Base-by-base conservation (phyloP, 1,140 invertebrate genomes). In the Asbolus verrucosus region DNA sequence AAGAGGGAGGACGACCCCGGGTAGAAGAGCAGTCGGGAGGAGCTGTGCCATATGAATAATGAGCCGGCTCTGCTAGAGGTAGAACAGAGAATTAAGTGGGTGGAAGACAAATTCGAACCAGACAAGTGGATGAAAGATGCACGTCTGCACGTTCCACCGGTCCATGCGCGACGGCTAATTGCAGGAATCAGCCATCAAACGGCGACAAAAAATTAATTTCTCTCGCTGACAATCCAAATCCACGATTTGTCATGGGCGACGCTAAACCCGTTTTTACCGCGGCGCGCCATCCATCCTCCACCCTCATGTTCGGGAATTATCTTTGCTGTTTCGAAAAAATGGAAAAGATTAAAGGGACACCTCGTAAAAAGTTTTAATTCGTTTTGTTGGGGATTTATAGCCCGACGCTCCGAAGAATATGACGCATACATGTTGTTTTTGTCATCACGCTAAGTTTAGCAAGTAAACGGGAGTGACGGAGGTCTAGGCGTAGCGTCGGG, bases 41-140 rank as follows among this genome's bases (percentile, higher is more conserved):
- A 70, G 65, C 46, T 24, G 70, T 69, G 67, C 62, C 36, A 62
- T 70, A 74, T 74, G 73, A 74, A 74, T 72, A 74, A 72, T 72
- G 73, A 74, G 73, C 50, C 67, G 67, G 70, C 67, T 66, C 67
- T 15, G 38, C 54, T 43, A 63, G 71, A 66, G 67, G 63, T 72
- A 72, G 70, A 71, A 74, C 70, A 33, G 39, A 46, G 70, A 74
- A 74, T 72, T 72, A 72, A 74, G 73, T 74, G 73, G 73, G 73
- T 69, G 70, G 70, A 70, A 72, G 73, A 70, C 67, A 72, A 72
- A 74, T 74, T 74, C 63, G 73, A 70, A 54, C 43, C 27, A 67
- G 73, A 74, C 73, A 72, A 72, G 73, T 72, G 73, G 70, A 74
- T 74, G 73, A 74, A 74, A 74, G 73, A 74, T 72, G 70, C 66